Conservation (phyloP, 2,113 vertebrate genomes). For the Melanerpes aurifrons region DNA sequence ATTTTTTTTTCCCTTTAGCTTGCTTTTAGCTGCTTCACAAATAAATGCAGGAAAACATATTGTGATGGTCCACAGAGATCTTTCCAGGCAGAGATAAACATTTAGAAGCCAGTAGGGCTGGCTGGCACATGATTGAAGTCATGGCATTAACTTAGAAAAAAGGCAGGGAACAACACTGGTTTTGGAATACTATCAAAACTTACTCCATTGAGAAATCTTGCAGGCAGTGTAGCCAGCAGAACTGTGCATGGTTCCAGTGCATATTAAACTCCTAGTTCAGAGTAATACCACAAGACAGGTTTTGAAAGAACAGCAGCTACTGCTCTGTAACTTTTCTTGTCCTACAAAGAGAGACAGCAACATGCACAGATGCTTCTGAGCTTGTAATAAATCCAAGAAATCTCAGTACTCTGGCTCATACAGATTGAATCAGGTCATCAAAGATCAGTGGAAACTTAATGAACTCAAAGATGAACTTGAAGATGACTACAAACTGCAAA, state of each 20-base stretch:
- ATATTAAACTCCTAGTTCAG: slow-evolving; percentile 10
- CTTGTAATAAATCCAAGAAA: neutral
- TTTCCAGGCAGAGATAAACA: neutral
- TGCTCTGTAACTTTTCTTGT: slow-evolving; percentile 12
- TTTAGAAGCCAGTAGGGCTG: neutral
- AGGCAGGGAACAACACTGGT: neutral
- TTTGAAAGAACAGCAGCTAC: slow-evolving; percentile 36
- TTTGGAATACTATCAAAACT: slow-evolving; percentile 49
- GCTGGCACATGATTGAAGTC: neutral
- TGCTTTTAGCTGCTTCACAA: neutral
- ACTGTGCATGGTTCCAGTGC: neutral
- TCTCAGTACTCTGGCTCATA: neutral
- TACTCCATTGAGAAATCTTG: slow-evolving; percentile 20
- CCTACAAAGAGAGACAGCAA: neutral
- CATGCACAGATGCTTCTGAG: neutral
- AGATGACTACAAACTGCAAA: neutral
- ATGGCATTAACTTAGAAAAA: neutral
- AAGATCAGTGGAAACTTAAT: neutral
- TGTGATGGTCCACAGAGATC: neutral
- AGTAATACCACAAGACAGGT: slow-evolving; percentile 10
- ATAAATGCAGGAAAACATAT: neutral
- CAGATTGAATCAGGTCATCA: neutral
- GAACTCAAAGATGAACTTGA: neutral
- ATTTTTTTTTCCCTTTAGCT: neutral
- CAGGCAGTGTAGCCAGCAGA: slow-evolving; percentile 5